Evolutionary conservation across 2,113 vertebrate species (phyloP).

Genomic region (Tragelaphus buxtoni): DNA sequence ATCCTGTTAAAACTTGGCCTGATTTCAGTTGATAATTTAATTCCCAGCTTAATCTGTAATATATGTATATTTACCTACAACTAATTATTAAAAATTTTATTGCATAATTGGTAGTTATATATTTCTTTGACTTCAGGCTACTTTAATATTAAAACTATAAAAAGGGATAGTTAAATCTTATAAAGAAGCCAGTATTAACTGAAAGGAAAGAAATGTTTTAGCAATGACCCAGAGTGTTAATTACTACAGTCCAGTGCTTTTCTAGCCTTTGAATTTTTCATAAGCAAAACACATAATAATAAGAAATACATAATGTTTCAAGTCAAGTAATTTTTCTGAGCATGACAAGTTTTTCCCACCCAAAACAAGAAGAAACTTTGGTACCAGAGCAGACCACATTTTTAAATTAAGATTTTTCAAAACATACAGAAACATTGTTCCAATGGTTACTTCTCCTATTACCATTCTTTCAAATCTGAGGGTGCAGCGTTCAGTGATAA

Average conservation of each 20-base stretch:
- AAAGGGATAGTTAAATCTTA: not conserved
- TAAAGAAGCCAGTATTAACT: not conserved
- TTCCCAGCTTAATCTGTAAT: not conserved
- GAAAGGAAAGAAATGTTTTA: conserved; percentile 3
- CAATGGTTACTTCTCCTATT: not conserved
- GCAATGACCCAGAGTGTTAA: not conserved
- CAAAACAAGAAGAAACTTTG: not conserved
- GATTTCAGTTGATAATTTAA: not conserved
- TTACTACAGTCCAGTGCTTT: not conserved
- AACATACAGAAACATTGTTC: not conserved
- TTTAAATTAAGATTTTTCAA: not conserved
- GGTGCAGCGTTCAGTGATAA: not conserved
- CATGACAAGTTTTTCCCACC: not conserved
- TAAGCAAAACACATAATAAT: not conserved
- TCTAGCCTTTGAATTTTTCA: not conserved
- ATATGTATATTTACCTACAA: not conserved
- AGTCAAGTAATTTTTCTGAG: not conserved
- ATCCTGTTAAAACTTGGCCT: not conserved
- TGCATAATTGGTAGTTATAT: not conserved
- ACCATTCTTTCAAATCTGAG: not conserved
- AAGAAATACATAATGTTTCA: not conserved
- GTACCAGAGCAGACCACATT: not conserved
- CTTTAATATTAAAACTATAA: not conserved
- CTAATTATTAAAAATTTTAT: not conserved
- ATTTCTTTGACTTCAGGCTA: not conserved